Percentiles rank a stretch among this genome's conserved stretches.
Conservation (phyloP, 1,140 invertebrate species). For the Neodiprion fabricii region DNA sequence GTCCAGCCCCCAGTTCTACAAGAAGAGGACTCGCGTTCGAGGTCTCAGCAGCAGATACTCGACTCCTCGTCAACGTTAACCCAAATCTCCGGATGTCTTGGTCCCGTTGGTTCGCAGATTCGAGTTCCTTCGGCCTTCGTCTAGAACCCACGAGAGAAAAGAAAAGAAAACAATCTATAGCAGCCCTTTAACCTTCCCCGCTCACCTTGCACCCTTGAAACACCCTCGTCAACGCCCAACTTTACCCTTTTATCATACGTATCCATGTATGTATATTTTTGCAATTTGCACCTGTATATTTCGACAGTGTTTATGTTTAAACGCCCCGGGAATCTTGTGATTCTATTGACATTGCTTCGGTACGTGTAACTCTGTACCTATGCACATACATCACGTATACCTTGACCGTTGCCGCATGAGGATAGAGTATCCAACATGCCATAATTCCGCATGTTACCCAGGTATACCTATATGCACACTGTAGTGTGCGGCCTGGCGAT, state of each 20-base stretch:
- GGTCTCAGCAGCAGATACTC: constrained; percentile 1
- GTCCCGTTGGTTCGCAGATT: constrained; percentile 63
- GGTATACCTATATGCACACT: no score
- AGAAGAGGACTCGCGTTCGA: background rate
- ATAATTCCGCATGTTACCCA: no score
- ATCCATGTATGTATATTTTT: no score
- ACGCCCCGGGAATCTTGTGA: no score
- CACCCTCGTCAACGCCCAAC: background rate
- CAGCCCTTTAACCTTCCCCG: background rate
- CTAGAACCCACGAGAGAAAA: constrained; percentile 41
- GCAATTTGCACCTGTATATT: no score
- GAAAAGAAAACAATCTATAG: constrained; percentile 16
- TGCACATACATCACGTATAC: no score
- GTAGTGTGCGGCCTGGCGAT: background rate
- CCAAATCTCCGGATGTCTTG: constrained; percentile 57
- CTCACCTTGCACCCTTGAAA: background rate
- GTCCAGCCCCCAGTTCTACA: background rate
- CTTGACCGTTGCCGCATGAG: no score
- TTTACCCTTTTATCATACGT: background rate
- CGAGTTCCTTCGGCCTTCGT: constrained; percentile 59
- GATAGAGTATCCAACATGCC: no score
- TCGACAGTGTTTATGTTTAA: no score
- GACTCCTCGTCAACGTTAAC: constrained; percentile 34
- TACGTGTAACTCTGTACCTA: no score
- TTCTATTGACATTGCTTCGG: no score